Evolutionary conservation across 1,140 invertebrate species (phyloP).

Genomic region (Trigoniulus corallinus): DNA sequence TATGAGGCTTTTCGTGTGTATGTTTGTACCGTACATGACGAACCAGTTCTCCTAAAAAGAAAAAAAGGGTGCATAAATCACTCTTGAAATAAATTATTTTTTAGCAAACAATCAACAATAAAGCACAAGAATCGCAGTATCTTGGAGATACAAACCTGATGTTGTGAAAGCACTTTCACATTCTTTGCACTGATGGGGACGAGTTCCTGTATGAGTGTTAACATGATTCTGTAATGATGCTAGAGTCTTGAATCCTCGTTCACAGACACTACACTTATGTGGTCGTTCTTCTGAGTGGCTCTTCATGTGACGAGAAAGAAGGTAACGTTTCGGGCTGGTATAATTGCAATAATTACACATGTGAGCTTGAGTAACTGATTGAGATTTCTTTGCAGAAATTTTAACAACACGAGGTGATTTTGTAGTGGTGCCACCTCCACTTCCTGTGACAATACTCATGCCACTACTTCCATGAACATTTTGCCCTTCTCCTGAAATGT

Average conservation of each 20-base stretch:
- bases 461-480: background rate
- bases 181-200: conserved; percentile 84
- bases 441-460: background rate
- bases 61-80: no score
- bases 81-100: conserved; percentile 2
- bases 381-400: conserved; percentile 47
- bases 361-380: conserved; percentile 47
- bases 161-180: conserved; percentile 90
- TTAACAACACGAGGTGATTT: conserved; percentile 26
- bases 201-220: conserved; percentile 89
- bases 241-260: conserved; percentile 84
- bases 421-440: background rate
- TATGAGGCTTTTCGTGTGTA: conserved; percentile 89
- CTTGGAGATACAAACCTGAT: conserved; percentile 40
- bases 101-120: background rate
- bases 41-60: conserved; percentile 61
- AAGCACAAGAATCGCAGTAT: conserved; percentile 3
- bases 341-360: conserved; percentile 85
- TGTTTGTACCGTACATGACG: conserved; percentile 82
- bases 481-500: conserved; percentile 16
- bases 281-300: conserved; percentile 87
- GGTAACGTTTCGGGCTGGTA: conserved; percentile 65
- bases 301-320: conserved; percentile 85
- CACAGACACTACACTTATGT: conserved; percentile 86
- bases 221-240: conserved; percentile 88